phyloP scores from a whole-genome alignment of 1,140 invertebrate genomes.

The Belonocnema kinseyi region DNA sequence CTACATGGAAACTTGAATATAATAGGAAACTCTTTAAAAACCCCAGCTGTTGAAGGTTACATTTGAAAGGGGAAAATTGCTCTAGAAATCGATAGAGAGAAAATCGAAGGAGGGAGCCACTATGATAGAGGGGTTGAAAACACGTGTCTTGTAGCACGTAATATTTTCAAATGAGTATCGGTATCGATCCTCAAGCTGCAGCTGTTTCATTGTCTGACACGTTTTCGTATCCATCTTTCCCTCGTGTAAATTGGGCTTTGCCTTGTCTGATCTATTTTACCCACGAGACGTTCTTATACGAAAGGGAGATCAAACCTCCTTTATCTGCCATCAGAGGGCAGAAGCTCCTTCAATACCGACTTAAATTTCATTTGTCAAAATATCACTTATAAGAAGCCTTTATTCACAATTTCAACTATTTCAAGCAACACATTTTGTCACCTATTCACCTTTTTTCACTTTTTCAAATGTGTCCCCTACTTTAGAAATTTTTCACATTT shows the following conservation, averaged over 20 bases:
- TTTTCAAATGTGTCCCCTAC: no score
- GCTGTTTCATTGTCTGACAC: not conserved
- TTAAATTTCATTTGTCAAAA: not conserved
- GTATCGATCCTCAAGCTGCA: not conserved
- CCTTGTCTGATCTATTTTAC: not conserved
- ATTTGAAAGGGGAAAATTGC: not conserved
- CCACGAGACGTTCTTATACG: not conserved
- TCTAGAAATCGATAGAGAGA: not conserved
- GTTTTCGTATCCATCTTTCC: not conserved
- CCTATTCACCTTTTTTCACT: no score
- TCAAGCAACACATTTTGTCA: no score
- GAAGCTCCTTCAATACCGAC: conserved; percentile 11
- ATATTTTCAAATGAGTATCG: not conserved
- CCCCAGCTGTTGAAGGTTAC: no score
- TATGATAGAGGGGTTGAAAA: not conserved
- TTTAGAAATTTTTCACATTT: no score
- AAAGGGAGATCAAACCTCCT: not conserved
- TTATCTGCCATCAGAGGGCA: not conserved
- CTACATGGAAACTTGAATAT: no score
- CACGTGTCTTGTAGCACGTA: not conserved
- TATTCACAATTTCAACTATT: no score
- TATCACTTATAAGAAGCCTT: no score
- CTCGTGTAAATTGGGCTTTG: not conserved
- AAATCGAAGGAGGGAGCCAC: not conserved
- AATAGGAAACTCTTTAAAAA: no score